Percentiles rank a stretch among this genome's conserved stretches.
Conservation (phyloP, 2,113 vertebrate genomes). For the Holacanthus passer region DNA sequence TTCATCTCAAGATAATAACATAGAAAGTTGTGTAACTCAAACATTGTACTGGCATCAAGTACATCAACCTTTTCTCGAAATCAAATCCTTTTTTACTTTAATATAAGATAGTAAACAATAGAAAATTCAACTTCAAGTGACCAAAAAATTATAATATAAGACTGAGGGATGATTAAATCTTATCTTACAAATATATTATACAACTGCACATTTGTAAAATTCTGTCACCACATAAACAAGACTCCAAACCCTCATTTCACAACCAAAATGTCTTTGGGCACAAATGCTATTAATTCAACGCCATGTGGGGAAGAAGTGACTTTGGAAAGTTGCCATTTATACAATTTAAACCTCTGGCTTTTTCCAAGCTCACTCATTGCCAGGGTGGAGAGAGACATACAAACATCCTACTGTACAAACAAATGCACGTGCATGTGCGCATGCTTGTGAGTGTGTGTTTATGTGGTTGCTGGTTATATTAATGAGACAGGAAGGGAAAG, state of each 20-base stretch:
- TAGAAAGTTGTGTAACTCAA: background rate
- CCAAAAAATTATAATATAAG: background rate
- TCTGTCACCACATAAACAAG: background rate
- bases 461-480: slow-evolving; percentile 16
- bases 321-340: background rate
- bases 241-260: background rate
- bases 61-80: background rate
- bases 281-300: background rate
- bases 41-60: background rate
- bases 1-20: background rate
- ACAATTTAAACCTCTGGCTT: slow-evolving; percentile 9
- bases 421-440: background rate
- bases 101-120: background rate
- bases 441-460: background rate
- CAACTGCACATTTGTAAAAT: background rate
- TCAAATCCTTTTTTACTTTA: background rate
- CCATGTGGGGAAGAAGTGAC: background rate
- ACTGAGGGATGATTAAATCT: no score
- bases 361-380: slow-evolving; percentile 33
- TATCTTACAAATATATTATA: background rate
- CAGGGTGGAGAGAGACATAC: slow-evolving; percentile 4
- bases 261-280: background rate
- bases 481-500: slow-evolving; percentile 15
- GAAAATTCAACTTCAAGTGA: background rate
- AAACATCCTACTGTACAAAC: slow-evolving; percentile 31